Conservation (phyloP, 2,113 vertebrate genomes). For the Thalassoma bifasciatum region DNA sequence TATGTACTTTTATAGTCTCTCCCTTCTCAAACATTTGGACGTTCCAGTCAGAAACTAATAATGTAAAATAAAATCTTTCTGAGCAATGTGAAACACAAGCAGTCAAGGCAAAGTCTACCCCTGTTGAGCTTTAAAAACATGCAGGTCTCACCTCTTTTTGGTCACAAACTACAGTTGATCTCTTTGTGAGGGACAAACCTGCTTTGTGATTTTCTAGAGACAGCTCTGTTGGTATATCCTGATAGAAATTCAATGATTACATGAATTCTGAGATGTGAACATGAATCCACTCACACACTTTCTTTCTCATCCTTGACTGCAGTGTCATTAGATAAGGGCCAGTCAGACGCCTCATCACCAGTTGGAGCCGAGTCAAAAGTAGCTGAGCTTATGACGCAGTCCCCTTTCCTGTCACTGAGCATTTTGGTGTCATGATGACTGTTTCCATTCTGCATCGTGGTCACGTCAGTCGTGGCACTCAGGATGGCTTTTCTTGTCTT, state of each 20-base stretch:
- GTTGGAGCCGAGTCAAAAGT: background rate
- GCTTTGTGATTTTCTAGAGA: background rate
- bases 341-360: conserved; percentile 12
- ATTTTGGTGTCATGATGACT: conserved; percentile 27
- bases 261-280: background rate
- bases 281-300: conserved; percentile 3
- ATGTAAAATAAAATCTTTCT: too few species aligned
- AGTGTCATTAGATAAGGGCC: background rate
- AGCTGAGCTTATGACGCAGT: background rate
- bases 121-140: conserved; percentile 5
- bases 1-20: too few species aligned
- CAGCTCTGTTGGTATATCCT: background rate
- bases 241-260: background rate
- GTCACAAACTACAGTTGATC: background rate
- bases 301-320: background rate
- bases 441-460: conserved; percentile 34
- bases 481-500: conserved; percentile 23
- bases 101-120: background rate
- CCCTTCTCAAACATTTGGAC: too few species aligned
- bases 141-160: background rate
- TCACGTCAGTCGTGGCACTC: background rate
- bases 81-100: too few species aligned
- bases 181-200: background rate
- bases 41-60: too few species aligned
- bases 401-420: conserved; percentile 8